Evolutionary conservation across 2,113 vertebrate genomes (phyloP), one percentile per base, ranked within the genome.

Genomic region (Aspidoscelis tigris): DNA sequence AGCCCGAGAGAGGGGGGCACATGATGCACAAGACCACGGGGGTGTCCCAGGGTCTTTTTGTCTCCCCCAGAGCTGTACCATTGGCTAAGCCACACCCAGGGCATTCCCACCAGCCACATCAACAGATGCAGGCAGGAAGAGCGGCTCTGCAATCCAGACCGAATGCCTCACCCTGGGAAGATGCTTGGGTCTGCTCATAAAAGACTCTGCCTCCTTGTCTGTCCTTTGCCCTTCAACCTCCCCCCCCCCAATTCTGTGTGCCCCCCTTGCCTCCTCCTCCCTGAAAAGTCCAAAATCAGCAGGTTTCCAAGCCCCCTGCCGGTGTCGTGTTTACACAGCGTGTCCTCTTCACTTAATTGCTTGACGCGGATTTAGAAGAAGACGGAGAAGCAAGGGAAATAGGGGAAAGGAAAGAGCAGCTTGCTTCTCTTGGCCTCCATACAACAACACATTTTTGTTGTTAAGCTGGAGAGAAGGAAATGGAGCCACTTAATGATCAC

Each of bases 211-310:
- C 14, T 58, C 14, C 10, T 58, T 58, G 55, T 58, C 55, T 86
- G 87, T 88, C 88, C 90, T 92, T 89, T 92, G 86, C 91, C 90
- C 93, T 78, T 8, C 90, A 88, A 89, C 91, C 91, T 80, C 80
- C 83, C 89, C 88, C 78, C 84, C 75, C 4, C 43, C 44, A 33
- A 33, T 33, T 33, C 33, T 33, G 33, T 21, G 7, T 2, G n/a
- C 10, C 84, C 88, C 87, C 64, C 87, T 68, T 33, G 33, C 89
- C 84, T 87, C 89, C 87, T 86, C 78, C 81, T 86, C 86, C 4
- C 0, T 55, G 39, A 77, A 91, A 85, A 87, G 89, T 88, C 88
- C 12, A 0, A 82, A 89, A 80, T 0, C 0, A 93, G 90, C 53
- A 92, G 86, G 88, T 91, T 92, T 92, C 92, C 89, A 88, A 91